Evolutionary conservation across 1,140 invertebrate species (phyloP).

Genomic region (Drosophila mojavensis): DNA sequence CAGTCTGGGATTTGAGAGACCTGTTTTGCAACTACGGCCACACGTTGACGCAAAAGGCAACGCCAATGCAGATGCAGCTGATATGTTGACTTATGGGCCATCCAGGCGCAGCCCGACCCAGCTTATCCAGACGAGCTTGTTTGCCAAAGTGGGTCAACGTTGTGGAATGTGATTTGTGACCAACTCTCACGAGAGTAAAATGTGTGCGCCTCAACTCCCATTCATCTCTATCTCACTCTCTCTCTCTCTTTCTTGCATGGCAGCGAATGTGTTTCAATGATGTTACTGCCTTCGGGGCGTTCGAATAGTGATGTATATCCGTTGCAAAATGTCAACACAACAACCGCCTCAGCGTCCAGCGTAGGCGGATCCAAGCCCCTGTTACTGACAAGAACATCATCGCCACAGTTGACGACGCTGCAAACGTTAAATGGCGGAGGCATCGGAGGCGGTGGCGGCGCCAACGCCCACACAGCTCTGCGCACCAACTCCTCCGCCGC

Average conservation of each 20-base stretch:
- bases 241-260: slow-evolving; percentile 26
- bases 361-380: slow-evolving; percentile 55
- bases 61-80: slow-evolving; percentile 45
- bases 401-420: slow-evolving; percentile 72
- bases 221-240: background rate
- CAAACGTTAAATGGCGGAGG: slow-evolving; percentile 63
- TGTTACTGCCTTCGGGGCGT: slow-evolving; percentile 84
- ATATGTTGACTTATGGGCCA: slow-evolving; percentile 70
- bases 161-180: slow-evolving; percentile 72
- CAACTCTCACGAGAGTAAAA: slow-evolving; percentile 17
- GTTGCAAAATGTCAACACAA: slow-evolving; percentile 67
- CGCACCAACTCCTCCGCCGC: slow-evolving; percentile 38
- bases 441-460: slow-evolving; percentile 18
- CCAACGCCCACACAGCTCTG: slow-evolving; percentile 37
- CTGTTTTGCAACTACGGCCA: slow-evolving; percentile 54
- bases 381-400: slow-evolving; percentile 80
- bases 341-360: slow-evolving; percentile 4
- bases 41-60: slow-evolving; percentile 38
- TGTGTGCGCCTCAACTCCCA: slow-evolving; percentile 49
- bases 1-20: slow-evolving; percentile 46
- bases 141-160: slow-evolving; percentile 67
- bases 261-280: slow-evolving; percentile 82
- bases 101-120: slow-evolving; percentile 12
- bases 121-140: slow-evolving; percentile 66
- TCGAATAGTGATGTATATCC: slow-evolving; percentile 83